Evolutionary conservation across 2,113 vertebrate genomes (phyloP).

Genomic region (Antennarius striatus): DNA sequence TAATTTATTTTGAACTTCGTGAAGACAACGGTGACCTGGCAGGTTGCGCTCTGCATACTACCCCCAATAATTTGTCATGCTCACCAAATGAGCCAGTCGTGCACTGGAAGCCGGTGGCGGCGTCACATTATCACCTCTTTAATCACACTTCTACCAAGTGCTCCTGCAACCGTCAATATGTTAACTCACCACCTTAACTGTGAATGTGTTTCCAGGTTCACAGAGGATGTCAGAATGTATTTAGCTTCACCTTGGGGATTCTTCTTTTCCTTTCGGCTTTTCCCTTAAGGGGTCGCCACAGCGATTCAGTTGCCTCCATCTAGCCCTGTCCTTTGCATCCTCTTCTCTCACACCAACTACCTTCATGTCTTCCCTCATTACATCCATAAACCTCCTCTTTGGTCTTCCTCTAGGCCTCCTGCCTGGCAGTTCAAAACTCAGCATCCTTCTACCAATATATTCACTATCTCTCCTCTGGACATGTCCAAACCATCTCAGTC

Average conservation of each 20-base stretch:
- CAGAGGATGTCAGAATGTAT: constrained; percentile 35
- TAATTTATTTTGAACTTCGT: neutral
- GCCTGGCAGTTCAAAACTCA: no score
- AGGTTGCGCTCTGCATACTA: constrained; percentile 24
- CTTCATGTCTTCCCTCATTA: no score
- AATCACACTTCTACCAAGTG: constrained; percentile 67
- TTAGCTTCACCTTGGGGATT: constrained; percentile 24
- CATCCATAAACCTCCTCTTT: no score
- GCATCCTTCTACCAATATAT: no score
- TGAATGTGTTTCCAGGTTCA: constrained; percentile 39
- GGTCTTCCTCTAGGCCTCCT: no score
- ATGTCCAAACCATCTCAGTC: no score
- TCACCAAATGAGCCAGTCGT: constrained; percentile 40
- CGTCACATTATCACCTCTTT: constrained; percentile 55
- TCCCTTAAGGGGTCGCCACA: no score
- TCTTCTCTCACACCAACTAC: no score
- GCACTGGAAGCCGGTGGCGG: constrained; percentile 43
- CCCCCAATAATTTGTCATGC: constrained; percentile 57
- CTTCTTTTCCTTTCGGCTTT: no score
- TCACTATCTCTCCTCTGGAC: no score
- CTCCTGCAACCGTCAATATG: constrained; percentile 39
- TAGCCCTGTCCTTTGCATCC: no score
- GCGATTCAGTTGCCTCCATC: no score
- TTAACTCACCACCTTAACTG: constrained; percentile 28
- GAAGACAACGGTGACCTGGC: constrained; percentile 10